Evolutionary conservation across 2,888 invertebrate species (phyloP), one percentile per base, ranked within the genome.

Genomic region (Mythimna pallens): DNA sequence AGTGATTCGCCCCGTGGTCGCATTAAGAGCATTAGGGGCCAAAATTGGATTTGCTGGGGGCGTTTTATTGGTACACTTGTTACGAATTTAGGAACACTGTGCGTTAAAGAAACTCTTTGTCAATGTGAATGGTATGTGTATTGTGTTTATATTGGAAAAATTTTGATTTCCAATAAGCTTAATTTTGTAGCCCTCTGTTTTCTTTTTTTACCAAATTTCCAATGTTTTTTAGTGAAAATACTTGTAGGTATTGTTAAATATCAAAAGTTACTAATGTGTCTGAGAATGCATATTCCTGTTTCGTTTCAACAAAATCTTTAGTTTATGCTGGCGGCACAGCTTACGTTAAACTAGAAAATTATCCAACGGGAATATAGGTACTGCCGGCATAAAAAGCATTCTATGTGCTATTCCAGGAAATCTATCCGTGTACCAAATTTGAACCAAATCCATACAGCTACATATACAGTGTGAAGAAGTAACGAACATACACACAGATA

Each of bases 41-140:
- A 91, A 94, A 96, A 96, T 96, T 96, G 95, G 96, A 96, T 96
- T 96, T 95, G 93, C 89, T 88, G 90, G 89, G 95, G 95, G 94
- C 92, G 93, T 92, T 93, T 93, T 96, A 95, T 96, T 95, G 94
- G 95, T 94, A 94, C 95, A 94, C 95, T 96, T 95, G 96, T 95
- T 95, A 95, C 94, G 92, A 93, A 92, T 94, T 93, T 94, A 87
- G 87, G 89, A 86, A 86, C 90, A 91, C 88, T 88, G 90, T 91
- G 92, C 88, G 89, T 91, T 92, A 92, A 94, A 94, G 92, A 92
- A 92, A 85, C 89, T 86, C 89, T 89, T 89, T 90, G 89, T 89
- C 87, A 88, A 87, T 84, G 85, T 88, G 82, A 47, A 80, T 83
- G 83, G 78, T 81, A 70, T 86, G 83, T 84, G 81, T 76, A 79